Evolutionary conservation across 1,140 invertebrate species (phyloP).

Genomic region (Phymorhynchus buccinoides): DNA sequence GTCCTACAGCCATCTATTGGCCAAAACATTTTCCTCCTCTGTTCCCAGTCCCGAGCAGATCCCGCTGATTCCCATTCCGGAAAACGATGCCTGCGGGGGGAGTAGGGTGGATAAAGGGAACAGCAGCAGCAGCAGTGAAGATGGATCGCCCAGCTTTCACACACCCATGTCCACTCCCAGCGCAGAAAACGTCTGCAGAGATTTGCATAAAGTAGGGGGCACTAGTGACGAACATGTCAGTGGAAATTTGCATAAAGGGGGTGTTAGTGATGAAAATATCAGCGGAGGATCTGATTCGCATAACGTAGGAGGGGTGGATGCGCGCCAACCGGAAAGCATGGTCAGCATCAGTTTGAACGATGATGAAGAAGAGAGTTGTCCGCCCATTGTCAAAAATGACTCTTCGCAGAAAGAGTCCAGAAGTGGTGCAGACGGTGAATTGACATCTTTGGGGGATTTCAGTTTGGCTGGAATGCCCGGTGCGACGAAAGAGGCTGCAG

Average conservation of each 20-base stretch:
- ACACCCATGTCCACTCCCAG: conserved; percentile 27
- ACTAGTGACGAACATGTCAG: background rate
- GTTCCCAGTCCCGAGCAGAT: background rate
- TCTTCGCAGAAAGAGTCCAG: no score
- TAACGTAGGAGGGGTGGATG: background rate
- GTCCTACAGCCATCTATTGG: conserved; percentile 11
- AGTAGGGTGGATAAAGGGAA: background rate
- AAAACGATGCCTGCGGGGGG: background rate
- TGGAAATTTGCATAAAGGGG: no score
- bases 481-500: no score
- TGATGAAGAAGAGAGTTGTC: no score
- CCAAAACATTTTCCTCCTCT: background rate
- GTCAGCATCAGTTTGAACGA: background rate
- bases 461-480: no score
- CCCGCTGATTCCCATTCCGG: background rate
- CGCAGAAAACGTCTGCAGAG: background rate
- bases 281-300: background rate
- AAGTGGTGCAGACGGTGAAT: no score
- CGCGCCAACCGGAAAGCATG: background rate
- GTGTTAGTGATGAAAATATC: background rate
- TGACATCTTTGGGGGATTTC: background rate
- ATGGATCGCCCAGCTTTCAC: conserved; percentile 18
- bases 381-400: no score
- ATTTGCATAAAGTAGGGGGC: no score
- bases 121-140: background rate